These are phyloP conservation scores for Cynopterus brachyotis DNA, from an alignment of 2,113 vertebrate species.

Conservation along the genomic window DNA sequence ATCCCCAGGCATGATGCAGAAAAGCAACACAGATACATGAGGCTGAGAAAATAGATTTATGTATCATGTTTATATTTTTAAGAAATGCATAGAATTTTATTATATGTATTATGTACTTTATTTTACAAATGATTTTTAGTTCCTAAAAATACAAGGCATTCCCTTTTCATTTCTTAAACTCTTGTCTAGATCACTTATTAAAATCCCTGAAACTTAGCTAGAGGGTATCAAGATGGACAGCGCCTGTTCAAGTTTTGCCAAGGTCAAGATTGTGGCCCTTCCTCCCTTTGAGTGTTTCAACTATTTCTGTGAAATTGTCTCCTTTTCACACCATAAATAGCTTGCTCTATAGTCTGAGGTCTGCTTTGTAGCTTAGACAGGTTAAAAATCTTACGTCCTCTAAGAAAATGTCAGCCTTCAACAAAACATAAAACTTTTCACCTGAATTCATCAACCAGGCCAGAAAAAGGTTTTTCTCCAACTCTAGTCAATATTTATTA, in stretches of 20 bases:
- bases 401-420: conserved; percentile 29
- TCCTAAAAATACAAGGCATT: background rate
- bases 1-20: background rate
- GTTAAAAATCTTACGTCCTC: conserved; percentile 13
- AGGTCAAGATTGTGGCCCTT: background rate
- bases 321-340: background rate
- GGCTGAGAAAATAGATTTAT: background rate
- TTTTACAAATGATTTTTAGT: background rate
- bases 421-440: conserved; percentile 40
- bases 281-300: background rate
- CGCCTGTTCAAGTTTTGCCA: background rate
- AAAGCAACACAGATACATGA: background rate
- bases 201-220: background rate
- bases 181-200: background rate
- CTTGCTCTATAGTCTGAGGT: background rate
- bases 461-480: background rate
- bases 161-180: background rate
- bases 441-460: conserved; percentile 42
- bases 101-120: background rate
- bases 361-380: background rate
- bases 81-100: background rate
- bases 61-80: background rate
- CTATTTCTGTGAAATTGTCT: background rate
- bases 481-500: conserved; percentile 26
- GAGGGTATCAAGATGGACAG: background rate